Base-by-base conservation (phyloP, 2,888 invertebrate genomes). In the Pemphredon lugubris region DNA sequence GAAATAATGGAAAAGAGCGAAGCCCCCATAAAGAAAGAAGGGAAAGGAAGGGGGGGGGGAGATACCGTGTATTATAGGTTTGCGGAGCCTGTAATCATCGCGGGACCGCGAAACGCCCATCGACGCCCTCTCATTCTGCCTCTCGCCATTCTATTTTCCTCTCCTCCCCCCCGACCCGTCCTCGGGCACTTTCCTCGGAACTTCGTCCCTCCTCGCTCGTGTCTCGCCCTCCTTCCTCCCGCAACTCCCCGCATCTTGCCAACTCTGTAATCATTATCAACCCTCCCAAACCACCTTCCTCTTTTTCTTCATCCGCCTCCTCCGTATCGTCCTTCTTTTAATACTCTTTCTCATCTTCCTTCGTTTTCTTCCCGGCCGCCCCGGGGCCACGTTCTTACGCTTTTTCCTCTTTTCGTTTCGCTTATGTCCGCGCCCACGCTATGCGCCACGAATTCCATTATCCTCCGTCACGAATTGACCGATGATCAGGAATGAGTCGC, bases 41-140 rank as follows among this genome's bases (percentile, higher is more conserved):
- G 77, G 78, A 70, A 89, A 84, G n/a, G n/a, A 26, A 26, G 73
- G 64, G 57, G 59, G 53, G 68, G 69, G 75, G 67, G 70, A 71
- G 74, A 74, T 77, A 78, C 68, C 87, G 88, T 87, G 88, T 92
- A 88, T 88, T 89, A 88, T 86, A 86, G 88, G 87, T 84, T 84
- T 79, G 86, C 83, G 83, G 84, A 83, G 87, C 81, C 89, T 89
- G 89, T 89, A 89, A 89, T 89, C 89, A 89, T 89, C 88, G 87
- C 87, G 84, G 84, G 87, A 84, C 89, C 89, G 89, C 88, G 86
- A 82, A 87, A 85, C 89, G 89, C 89, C 89, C 89, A 88, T 86
- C 87, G 85, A 81, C 82, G 79, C 83, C 78, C 74, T 82, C 78
- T 79, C 81, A 75, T 73, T 73, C 71, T 73, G 70, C 69, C 73